Evolutionary conservation across 2,113 vertebrate genomes (phyloP), one percentile per base, ranked within the genome.

Genomic region (Dicrurus megarhynchus): DNA sequence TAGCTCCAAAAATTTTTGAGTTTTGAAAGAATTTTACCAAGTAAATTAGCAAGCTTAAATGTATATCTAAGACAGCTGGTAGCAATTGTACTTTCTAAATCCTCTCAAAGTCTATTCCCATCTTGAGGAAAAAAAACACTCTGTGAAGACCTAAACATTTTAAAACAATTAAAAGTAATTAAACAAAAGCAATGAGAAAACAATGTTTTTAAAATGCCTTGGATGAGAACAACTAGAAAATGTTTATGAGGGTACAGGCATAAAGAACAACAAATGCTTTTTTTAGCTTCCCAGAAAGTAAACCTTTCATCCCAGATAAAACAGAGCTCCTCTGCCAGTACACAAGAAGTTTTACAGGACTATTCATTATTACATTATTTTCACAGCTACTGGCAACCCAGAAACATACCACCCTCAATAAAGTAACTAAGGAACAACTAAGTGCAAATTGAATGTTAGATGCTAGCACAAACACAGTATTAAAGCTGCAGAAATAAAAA

Each of bases 271-370:
- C 52, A 87, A 79, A 15, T 46, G 16, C 1, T 85, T 49, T 61
- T 73, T 91, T 93, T 42, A 88, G 52, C 68, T 92, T 94, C 35
- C 60, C 63, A 95, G 53, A 95, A 92, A 82, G 75, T 60, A 90
- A 96, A 86, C 18, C 37, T 89, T 89, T 84, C 44, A 52, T 87
- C 73, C 53, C 17, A 89, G 81, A 60, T 64, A 85, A 87, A 96
- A 91, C 67, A 90, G 46, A 89, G 47, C 17, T 92, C 53, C 64
- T 86, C 55, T 65, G 30, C 69, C 93, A 89, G 39, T 75, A 65
- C 37, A 71, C n/a, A 79, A 90, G 68, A 53, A 64, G 18, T 94
- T 97, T 83, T 89, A 76, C 80, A 94, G 69, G 39, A 71, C 47
- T 90, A 49, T 46, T 76, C 20, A 28, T 42, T 57, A 69, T 61